Evolutionary conservation across 1,140 invertebrate genomes (phyloP).

Genomic region (Helicoverpa armigera): DNA sequence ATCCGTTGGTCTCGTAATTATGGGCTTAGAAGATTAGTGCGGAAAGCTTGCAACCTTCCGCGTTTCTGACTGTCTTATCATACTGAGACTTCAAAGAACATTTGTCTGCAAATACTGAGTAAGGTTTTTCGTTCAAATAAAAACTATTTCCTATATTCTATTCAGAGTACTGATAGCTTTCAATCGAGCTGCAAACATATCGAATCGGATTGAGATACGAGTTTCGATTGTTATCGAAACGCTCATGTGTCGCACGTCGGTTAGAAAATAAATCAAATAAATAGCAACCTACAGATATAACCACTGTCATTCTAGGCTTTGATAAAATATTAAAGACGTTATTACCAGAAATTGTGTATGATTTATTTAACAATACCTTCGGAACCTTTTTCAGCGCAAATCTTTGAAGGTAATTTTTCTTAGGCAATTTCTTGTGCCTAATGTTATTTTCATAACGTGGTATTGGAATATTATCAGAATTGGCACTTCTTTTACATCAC

Average conservation of each 20-base stretch:
- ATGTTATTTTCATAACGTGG: too few relatives aligned
- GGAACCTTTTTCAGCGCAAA: neutral
- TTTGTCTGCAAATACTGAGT: too few relatives aligned
- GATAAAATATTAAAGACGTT: conserved; percentile 15
- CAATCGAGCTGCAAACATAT: too few relatives aligned
- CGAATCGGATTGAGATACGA: too few relatives aligned
- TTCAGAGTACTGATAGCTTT: too few relatives aligned
- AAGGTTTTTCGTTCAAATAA: too few relatives aligned
- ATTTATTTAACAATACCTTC: conserved; percentile 3
- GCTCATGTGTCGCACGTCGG: neutral
- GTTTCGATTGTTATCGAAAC: neutral
- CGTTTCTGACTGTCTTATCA: neutral
- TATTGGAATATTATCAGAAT: too few relatives aligned
- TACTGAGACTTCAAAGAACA: too few relatives aligned
- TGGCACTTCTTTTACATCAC: too few relatives aligned
- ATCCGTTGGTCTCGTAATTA: neutral
- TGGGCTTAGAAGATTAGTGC: conserved; percentile 1
- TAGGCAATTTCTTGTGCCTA: neutral
- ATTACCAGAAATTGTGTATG: conserved; percentile 8
- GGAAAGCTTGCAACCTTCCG: neutral
- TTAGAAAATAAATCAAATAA: conserved; percentile 27
- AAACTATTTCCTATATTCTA: too few relatives aligned
- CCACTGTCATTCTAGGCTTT: neutral
- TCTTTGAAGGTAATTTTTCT: neutral
- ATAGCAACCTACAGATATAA: neutral